A percentile compares a stretch with the other conserved stretches of the same genome.
phyloP scores from a whole-genome alignment of 1,140 invertebrate species.

The Rhyzopertha dominica region DNA sequence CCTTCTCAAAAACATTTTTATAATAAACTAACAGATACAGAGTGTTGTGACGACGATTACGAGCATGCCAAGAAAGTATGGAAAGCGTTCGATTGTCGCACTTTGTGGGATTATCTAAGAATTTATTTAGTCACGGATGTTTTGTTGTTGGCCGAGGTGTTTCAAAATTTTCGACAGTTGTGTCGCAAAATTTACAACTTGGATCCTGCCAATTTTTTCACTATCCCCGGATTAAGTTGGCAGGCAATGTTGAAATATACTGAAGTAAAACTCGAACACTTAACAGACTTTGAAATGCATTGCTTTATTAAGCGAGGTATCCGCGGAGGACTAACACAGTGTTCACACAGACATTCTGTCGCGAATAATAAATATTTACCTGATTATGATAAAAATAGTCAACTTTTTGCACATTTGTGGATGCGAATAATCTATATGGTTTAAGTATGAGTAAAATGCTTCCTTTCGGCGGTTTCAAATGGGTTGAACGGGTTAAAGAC shows the following conservation, averaged over 20 bases:
- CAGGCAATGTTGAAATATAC: constrained; percentile 43
- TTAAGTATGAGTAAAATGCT: too few species aligned
- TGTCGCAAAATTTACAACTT: constrained; percentile 37
- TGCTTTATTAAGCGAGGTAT: constrained; percentile 42
- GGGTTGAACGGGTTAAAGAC: too few species aligned
- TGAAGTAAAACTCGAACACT: constrained; percentile 36
- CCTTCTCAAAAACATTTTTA: constrained; percentile 36
- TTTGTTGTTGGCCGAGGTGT: constrained; percentile 44
- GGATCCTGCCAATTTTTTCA: constrained; percentile 43
- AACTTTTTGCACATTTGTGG: constrained; percentile 30
- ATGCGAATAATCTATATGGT: too few species aligned
- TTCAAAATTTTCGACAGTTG: constrained; percentile 44
- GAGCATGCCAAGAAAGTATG: constrained; percentile 44
- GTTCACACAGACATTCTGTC: constrained; percentile 33
- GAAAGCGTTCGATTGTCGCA: constrained; percentile 44
- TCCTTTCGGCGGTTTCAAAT: too few species aligned
- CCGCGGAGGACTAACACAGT: constrained; percentile 42
- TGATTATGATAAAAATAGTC: constrained; percentile 21
- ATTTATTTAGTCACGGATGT: constrained; percentile 47
- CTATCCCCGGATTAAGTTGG: constrained; percentile 38
- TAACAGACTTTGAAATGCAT: constrained; percentile 45
- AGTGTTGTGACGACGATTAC: constrained; percentile 42
- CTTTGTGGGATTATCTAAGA: constrained; percentile 44
- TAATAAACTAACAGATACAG: constrained; percentile 32
- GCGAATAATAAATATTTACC: constrained; percentile 42